Base-by-base conservation (phyloP, 2,888 invertebrate genomes). In the Ganaspis brasiliensis region DNA sequence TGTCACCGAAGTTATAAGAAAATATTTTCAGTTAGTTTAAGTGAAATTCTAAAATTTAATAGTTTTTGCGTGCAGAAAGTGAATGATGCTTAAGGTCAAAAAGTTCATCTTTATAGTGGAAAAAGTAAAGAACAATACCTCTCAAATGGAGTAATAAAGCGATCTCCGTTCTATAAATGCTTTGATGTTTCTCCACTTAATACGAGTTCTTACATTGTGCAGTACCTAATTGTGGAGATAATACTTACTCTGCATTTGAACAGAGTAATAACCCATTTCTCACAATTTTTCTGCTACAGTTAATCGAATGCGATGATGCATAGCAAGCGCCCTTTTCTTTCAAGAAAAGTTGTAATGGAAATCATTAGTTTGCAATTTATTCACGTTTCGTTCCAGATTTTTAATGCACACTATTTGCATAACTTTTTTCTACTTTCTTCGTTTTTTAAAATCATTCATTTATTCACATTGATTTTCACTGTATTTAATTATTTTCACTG, bases 191-290 rank as follows among this genome's bases (percentile, higher is more conserved):
- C 57, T 57, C 31, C 57, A 14, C n/a, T 57, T 31, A 26, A 57
- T 57, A 45, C 24, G 40, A 24, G 40, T 24, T 37, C 45, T 14
- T 37, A 37, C 35, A 63, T 35, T 63, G 40, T n/a, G 19, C 40
- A 19, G 40, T 67, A n/a, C n/a, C n/a, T n/a, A 67, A 67, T 67
- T 67, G 40, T 67, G n/a, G 40, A 45, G 63, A 67, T 67, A 67
- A 67, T 45, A 67, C 14, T 14, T 45, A n/a, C 45, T 67, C 24
- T 67, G 40, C 63, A 67, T 67, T 67, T 8, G 63, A 45, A 37
- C 14, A 40, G 9, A 40, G 2, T 24, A 52, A n/a, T 67, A 67
- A 67, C 45, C 63, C 24, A 45, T 67, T 67, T 67, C 63, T 67
- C 40, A 67, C 45, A 40, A 21, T 67, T 67, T 67, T 45, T 37